Conservation (phyloP, 2,888 invertebrate species). For the Sepiola atlantica region DNA sequence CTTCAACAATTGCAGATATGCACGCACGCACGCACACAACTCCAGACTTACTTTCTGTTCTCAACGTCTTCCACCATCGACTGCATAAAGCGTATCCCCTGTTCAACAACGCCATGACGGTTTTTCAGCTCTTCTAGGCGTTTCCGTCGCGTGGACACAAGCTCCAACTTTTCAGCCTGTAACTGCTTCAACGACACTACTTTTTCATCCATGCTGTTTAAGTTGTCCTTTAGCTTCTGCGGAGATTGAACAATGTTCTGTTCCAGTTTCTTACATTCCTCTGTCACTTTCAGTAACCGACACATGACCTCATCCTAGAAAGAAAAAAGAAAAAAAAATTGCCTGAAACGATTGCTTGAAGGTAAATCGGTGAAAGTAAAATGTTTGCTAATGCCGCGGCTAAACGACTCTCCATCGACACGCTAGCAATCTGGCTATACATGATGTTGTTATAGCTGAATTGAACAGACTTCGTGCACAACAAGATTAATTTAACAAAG, state of each 20-base stretch:
- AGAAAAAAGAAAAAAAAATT: background rate
- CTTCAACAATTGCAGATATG: background rate
- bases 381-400: no score
- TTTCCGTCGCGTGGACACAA: background rate
- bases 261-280: slow-evolving; percentile 62
- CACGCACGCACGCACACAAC: background rate
- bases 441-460: no score
- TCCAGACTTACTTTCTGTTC: background rate
- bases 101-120: background rate
- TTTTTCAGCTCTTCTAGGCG: background rate
- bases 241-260: slow-evolving; percentile 69
- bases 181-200: slow-evolving; percentile 55
- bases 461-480: no score
- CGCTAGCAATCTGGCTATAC: no score
- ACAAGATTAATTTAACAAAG: no score
- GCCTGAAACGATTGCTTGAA: no score
- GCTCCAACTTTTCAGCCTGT: slow-evolving; percentile 53
- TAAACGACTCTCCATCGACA: no score
- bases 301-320: slow-evolving; percentile 62
- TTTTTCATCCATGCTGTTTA: slow-evolving; percentile 59
- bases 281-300: slow-evolving; percentile 56
- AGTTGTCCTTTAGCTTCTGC: slow-evolving; percentile 59
- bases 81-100: background rate
- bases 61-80: background rate
- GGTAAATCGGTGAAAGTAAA: no score